A percentile compares a stretch with the other conserved stretches of the same genome.
Conservation (phyloP, 2,888 invertebrate genomes). For the Papilio gigon region DNA sequence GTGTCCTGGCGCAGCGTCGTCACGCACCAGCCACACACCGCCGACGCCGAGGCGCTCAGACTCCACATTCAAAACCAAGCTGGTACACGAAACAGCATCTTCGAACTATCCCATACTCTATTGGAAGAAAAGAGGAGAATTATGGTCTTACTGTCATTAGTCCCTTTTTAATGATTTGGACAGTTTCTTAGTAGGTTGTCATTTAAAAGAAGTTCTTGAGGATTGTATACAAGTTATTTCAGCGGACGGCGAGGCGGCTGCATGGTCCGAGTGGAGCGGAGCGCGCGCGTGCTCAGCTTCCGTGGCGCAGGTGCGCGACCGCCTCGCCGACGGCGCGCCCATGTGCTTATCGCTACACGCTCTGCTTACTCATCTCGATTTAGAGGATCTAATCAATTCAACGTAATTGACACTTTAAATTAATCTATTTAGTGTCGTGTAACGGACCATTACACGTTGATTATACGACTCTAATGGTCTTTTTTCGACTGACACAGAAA, state of each 20-base stretch:
- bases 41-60: constrained; percentile 82
- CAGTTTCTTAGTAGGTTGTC: not conserved
- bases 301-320: constrained; percentile 64
- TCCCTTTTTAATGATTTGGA: not conserved
- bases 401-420: constrained; percentile 51
- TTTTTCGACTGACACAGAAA: not conserved
- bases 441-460: too few species aligned
- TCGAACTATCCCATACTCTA: not conserved
- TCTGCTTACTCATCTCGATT: constrained; percentile 86
- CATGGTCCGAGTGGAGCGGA: constrained; percentile 76
- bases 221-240: not conserved
- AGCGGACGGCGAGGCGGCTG: constrained; percentile 73
- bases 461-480: not conserved
- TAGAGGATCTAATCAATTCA: constrained; percentile 81
- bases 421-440: not conserved
- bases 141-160: not conserved
- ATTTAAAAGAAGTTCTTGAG: not conserved
- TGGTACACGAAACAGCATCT: constrained; percentile 52
- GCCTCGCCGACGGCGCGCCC: constrained; percentile 70
- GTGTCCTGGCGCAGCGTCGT: constrained; percentile 83
- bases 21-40: constrained; percentile 87
- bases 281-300: constrained; percentile 64
- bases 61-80: constrained; percentile 77
- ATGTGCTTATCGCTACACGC: constrained; percentile 88
- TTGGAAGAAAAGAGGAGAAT: not conserved